phyloP scores from a whole-genome alignment of 2,797 vertebrate species.

The Oreochromis mossambicus region DNA sequence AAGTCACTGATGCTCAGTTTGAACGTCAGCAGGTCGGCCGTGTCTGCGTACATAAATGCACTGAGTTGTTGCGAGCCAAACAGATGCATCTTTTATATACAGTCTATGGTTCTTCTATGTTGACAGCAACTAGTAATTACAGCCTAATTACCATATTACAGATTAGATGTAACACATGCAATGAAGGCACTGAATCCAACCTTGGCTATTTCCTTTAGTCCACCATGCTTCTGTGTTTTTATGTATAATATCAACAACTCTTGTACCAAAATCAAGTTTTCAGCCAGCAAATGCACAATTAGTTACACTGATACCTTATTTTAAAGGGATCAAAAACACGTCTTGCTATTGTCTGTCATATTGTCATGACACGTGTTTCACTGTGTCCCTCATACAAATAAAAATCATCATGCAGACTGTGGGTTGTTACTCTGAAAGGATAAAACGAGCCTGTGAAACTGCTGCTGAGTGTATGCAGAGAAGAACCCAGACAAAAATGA shows the following conservation, averaged over 20 bases:
- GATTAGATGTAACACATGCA: background rate
- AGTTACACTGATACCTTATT: background rate
- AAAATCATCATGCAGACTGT: background rate
- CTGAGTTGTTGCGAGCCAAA: background rate
- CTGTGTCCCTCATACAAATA: background rate
- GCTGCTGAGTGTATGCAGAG: background rate
- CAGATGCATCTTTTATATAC: background rate
- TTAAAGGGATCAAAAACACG: background rate
- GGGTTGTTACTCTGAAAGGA: background rate
- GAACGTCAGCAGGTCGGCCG: background rate
- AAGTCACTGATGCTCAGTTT: background rate
- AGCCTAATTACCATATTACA: background rate
- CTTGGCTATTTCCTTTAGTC: background rate
- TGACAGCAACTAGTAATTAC: background rate
- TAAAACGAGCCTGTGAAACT: background rate
- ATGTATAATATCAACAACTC: background rate
- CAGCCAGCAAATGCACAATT: background rate
- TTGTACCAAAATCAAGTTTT: accelerated
- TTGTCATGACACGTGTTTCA: background rate
- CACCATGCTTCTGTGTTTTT: background rate
- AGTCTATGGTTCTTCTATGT: accelerated
- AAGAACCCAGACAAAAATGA: background rate
- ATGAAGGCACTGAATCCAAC: background rate
- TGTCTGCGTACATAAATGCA: background rate
- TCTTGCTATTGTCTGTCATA: background rate